These are phyloP conservation scores for Cichlasoma orientale DNA, from an alignment of 2,797 vertebrate species.

Conservation along the genomic window DNA sequence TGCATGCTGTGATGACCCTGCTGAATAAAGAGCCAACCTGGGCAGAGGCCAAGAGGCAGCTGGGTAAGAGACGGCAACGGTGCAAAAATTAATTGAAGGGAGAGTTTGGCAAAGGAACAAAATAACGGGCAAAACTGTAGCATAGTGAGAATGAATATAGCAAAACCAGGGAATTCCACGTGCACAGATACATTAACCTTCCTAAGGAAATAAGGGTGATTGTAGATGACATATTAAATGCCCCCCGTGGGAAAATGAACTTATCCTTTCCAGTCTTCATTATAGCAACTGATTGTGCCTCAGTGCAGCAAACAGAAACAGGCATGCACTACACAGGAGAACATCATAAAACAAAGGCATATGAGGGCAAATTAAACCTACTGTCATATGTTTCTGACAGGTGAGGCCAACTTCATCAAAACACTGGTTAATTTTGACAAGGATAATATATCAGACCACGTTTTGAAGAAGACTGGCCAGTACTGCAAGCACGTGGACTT, in stretches of 20 bases:
- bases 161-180: not conserved
- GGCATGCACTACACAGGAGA: too few relatives aligned
- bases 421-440: slow-evolving; percentile 90
- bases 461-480: slow-evolving; percentile 86
- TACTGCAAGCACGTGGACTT: slow-evolving; percentile 88
- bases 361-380: too few relatives aligned
- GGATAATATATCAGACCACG: slow-evolving; percentile 89
- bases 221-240: not conserved
- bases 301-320: too few relatives aligned
- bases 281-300: not conserved
- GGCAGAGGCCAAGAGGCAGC: slow-evolving; percentile 90
- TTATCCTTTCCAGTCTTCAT: not conserved
- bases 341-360: too few relatives aligned
- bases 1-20: slow-evolving; percentile 93
- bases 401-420: slow-evolving; percentile 91
- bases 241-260: not conserved
- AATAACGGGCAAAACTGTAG: not conserved
- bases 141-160: not conserved
- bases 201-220: not conserved
- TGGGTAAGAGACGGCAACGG: slow-evolving; percentile 76
- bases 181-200: not conserved
- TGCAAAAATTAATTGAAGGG: not conserved
- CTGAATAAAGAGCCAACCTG: slow-evolving; percentile 88
- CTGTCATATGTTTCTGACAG: slow-evolving; percentile 66
- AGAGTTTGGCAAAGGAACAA: not conserved